Evolutionary conservation across 1,140 invertebrate genomes (phyloP), one percentile per base, ranked within the genome.

Genomic region (Brachionus paranguensis): DNA sequence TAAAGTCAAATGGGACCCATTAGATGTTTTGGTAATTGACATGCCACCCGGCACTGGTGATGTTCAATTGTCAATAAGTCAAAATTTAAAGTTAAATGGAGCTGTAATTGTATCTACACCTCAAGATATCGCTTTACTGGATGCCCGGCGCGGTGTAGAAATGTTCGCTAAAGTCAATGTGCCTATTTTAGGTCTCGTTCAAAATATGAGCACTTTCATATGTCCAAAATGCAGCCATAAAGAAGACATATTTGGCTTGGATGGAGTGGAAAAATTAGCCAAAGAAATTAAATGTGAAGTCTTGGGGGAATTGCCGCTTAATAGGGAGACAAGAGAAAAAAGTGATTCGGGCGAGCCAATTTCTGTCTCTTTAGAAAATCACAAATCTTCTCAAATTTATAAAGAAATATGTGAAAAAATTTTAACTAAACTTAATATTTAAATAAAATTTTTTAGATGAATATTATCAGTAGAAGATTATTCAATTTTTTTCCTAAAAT

Each of bases 281-380:
- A 50, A 68, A 29, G 60, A 83, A 12, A 81, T 68, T 43, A 11
- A 68, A 60, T 43, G 33, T 33, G 33, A 60, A 17, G 7, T 81
- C 5, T 45, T 81, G 2, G 88, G 86, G 24, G 92, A 92, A 86
- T 91, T 95, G 85, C 93, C 94, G 68, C 89, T 95, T 2, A 91
- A 94, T 81, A 87, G 92, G 2, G 89, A 90, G 65, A 93, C 95
- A 86, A 91, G 91, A 0, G 89, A 92, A 83, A 91, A 92, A 85
- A 92, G 92, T 78, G 94, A 95, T 87, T 90, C 86, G 78, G 94
- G 94, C 14, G 92, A 92, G 84, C 94, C 94, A 10, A 90, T 94
- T 24, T 92, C 94, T 47, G 89, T 94, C 27, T 91, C 91, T 60
- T 87, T 92, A 55, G 91, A 92, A 0, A 89, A 93, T 60, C 78